These are phyloP conservation scores for Monochamus saltuarius DNA, from an alignment of 1,140 invertebrate species.

Conservation along the genomic window DNA sequence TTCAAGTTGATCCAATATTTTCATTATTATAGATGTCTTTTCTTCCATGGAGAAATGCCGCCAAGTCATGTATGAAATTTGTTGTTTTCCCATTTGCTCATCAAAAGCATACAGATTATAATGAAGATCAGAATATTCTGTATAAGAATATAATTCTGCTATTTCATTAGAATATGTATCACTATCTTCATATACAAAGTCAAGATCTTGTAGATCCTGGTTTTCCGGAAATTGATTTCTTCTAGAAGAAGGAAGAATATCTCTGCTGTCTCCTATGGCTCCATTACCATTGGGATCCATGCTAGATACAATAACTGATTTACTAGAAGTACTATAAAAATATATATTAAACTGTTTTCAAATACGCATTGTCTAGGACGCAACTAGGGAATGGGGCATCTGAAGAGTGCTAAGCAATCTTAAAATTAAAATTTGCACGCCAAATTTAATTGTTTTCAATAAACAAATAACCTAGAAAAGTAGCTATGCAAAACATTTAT, in stretches of 20 bases:
- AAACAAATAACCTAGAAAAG: too few relatives aligned
- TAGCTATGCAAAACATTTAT: too few relatives aligned
- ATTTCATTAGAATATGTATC: conserved; percentile 91
- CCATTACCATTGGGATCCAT: conserved; percentile 18
- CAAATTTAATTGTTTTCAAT: background rate
- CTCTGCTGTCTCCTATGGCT: too few relatives aligned
- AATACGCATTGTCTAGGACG: background rate
- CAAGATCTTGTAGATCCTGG: conserved; percentile 63
- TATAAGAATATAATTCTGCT: conserved; percentile 94
- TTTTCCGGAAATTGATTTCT: background rate
- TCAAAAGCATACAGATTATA: conserved; percentile 89
- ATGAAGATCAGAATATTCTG: conserved; percentile 89
- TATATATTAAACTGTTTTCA: background rate
- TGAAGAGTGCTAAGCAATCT: background rate
- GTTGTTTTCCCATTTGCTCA: conserved; percentile 79
- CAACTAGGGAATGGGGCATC: background rate
- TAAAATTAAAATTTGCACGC: background rate
- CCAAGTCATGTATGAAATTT: conserved; percentile 73
- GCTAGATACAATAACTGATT: conserved; percentile 11
- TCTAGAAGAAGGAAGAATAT: background rate
- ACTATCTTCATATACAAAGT: conserved; percentile 92
- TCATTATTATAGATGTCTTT: conserved; percentile 75
- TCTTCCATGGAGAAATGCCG: conserved; percentile 67
- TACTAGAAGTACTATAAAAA: background rate
- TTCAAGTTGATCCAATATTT: conserved; percentile 87